These are phyloP conservation scores for Drosophila sp. DNA, from an alignment of 1,140 invertebrate genomes.

Conservation along the genomic window DNA sequence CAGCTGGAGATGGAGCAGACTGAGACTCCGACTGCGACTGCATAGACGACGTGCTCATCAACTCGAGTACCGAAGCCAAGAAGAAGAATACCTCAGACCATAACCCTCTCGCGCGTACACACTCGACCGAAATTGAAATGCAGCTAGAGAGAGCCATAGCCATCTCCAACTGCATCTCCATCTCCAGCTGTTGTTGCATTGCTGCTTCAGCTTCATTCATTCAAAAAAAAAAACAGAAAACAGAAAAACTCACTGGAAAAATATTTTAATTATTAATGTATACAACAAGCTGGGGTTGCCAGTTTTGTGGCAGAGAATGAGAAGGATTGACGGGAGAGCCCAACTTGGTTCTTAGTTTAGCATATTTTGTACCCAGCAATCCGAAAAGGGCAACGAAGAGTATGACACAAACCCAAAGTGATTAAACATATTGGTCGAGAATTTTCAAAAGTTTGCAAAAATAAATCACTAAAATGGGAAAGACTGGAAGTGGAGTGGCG, in stretches of 20 bases:
- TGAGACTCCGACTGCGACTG: constrained; percentile 4
- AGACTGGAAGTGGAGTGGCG: no score
- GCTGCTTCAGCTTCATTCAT: constrained; percentile 40
- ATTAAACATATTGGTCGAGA: no score
- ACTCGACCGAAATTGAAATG: constrained; percentile 67
- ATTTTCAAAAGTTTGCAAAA: no score
- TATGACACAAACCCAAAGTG: background rate
- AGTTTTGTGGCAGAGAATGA: background rate
- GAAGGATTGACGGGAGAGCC: background rate
- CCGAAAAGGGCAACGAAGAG: background rate
- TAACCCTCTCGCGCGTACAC: constrained; percentile 41
- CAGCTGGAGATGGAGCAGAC: constrained; percentile 43
- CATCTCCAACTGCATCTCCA: background rate
- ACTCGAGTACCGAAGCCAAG: constrained; percentile 54
- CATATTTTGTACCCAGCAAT: background rate
- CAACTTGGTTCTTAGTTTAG: constrained; percentile 2
- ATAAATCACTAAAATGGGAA: no score
- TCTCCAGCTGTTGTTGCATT: background rate
- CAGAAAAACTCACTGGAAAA: constrained; percentile 42
- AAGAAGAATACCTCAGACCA: constrained; percentile 9
- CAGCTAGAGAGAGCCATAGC: constrained; percentile 27
- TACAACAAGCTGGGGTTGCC: constrained; percentile 41
- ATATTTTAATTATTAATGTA: constrained; percentile 70
- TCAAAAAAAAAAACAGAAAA: no score
- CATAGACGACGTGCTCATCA: constrained; percentile 59